Conservation (phyloP, 2,797 vertebrate species). For the Nothura maculosa region DNA sequence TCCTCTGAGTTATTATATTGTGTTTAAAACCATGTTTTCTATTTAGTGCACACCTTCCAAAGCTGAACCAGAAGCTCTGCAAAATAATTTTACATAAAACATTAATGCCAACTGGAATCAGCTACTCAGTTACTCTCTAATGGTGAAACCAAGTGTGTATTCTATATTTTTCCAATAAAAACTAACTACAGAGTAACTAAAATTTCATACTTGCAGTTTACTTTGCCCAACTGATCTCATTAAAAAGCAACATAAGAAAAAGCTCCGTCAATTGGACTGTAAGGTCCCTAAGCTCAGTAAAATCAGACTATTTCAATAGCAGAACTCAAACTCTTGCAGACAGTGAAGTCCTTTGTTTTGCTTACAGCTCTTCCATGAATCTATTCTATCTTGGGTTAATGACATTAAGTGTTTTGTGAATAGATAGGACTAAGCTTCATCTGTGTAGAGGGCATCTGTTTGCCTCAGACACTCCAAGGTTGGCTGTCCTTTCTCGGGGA, state of each 20-base stretch:
- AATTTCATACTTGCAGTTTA: not conserved
- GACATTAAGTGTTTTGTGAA: not conserved
- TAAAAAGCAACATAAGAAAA: not conserved
- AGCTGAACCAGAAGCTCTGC: not conserved
- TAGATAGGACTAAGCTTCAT: not conserved
- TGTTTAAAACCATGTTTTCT: not conserved
- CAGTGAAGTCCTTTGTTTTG: not conserved
- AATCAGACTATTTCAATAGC: not conserved
- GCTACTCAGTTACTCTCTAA: not conserved
- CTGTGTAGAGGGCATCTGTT: not conserved
- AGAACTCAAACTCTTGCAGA: not conserved
- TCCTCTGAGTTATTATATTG: not conserved
- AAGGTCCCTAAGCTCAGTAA: not conserved
- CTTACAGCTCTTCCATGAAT: not conserved
- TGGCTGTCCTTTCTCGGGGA: not conserved
- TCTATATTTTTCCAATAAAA: not conserved
- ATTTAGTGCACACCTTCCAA: not conserved
- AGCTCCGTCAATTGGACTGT: not conserved
- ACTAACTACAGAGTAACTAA: not conserved
- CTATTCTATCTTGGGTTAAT: not conserved
- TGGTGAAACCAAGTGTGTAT: not conserved
- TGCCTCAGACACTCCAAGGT: not conserved
- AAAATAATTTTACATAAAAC: not conserved
- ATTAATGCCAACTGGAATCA: fast-evolving
- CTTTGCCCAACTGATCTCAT: not conserved